Evolutionary conservation across 1,140 invertebrate genomes (phyloP).

Genomic region (Drosophila sulfurigaster): DNA sequence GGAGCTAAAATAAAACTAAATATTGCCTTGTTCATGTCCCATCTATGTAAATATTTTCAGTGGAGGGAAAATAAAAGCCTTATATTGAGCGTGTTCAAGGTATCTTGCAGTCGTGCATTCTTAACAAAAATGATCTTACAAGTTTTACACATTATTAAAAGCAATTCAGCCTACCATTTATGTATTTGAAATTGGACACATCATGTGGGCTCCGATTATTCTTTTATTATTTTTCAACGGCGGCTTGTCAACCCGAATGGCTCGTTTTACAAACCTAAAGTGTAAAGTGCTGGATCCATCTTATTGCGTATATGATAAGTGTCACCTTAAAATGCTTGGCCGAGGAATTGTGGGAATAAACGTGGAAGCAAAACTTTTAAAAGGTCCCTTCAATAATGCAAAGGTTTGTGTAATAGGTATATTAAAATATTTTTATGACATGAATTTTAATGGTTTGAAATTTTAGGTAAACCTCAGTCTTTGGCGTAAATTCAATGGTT

Average conservation of each 20-base stretch:
- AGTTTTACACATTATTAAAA: too few relatives aligned
- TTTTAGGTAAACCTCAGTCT: background rate
- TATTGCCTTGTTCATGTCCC: too few relatives aligned
- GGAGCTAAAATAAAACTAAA: too few relatives aligned
- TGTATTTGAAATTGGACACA: too few relatives aligned
- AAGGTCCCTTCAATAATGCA: background rate
- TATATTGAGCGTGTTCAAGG: too few relatives aligned
- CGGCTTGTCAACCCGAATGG: background rate
- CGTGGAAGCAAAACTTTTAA: background rate
- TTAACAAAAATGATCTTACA: too few relatives aligned
- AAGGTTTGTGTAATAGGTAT: background rate
- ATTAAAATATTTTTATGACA: too few relatives aligned
- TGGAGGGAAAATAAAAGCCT: too few relatives aligned
- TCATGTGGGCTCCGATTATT: background rate
- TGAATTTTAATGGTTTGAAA: too few relatives aligned
- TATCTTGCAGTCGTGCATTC: too few relatives aligned
- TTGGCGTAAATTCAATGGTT: background rate
- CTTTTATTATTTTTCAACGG: background rate
- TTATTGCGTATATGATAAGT: background rate
- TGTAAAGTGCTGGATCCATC: background rate
- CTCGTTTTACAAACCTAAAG: background rate
- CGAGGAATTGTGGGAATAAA: background rate
- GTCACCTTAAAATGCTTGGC: background rate
- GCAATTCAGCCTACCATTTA: too few relatives aligned
- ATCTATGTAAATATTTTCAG: too few relatives aligned